A percentile compares a stretch with the other conserved stretches of the same genome.
phyloP scores from a whole-genome alignment of 2,797 vertebrate genomes.

The Halcyon leucocephala region DNA sequence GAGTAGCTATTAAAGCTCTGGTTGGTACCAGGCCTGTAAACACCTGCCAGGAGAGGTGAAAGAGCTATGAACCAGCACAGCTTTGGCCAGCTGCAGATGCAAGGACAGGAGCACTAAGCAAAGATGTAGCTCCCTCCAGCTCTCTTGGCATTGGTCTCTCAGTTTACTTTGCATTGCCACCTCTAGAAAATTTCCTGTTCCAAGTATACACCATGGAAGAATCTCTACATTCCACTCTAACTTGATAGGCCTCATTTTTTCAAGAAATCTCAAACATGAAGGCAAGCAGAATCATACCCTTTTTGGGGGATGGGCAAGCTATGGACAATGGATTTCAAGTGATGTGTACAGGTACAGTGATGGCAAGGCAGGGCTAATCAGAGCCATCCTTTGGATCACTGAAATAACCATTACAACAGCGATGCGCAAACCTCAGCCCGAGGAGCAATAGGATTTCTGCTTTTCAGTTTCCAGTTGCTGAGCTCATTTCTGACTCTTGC shows the following conservation, averaged over 20 bases:
- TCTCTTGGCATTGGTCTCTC: neutral
- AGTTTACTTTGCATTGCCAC: neutral
- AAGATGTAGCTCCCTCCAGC: neutral
- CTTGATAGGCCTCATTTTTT: neutral
- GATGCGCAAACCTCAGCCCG: neutral
- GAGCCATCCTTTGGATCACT: neutral
- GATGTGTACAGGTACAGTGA: neutral
- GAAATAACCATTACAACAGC: neutral
- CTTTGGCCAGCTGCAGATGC: neutral
- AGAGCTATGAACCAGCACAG: neutral
- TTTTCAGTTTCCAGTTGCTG: constrained; percentile 41
- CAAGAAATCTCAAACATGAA: neutral
- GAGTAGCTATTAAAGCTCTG: neutral
- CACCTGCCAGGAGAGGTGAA: neutral
- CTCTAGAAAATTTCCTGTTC: neutral
- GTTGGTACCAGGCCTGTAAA: neutral
- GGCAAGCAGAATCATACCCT: neutral
- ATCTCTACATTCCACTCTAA: neutral
- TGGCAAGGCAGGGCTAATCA: neutral
- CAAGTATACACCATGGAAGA: rapidly evolving
- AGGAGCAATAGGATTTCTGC: constrained; percentile 31
- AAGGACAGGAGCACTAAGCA: neutral
- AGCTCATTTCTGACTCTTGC: constrained; percentile 48
- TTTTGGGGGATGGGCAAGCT: neutral
- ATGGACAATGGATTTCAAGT: neutral